phyloP scores from a whole-genome alignment of 2,797 vertebrate genomes.

The Myotis planiceps region DNA sequence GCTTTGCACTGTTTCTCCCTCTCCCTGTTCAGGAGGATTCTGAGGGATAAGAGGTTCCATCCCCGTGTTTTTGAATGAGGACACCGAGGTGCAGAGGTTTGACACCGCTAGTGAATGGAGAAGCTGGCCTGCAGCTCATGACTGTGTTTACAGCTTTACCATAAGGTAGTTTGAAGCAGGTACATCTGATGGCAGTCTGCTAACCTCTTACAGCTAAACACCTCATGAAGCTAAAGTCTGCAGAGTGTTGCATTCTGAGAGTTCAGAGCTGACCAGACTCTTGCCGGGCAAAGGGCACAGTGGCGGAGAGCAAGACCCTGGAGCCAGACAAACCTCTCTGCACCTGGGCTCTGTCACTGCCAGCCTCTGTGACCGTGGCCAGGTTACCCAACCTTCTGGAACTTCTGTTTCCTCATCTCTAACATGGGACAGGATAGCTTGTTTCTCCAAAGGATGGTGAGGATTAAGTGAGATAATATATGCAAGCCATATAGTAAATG shows the following conservation, averaged over 20 bases:
- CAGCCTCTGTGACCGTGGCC: background rate
- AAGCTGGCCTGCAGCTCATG: background rate
- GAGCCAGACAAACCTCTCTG: background rate
- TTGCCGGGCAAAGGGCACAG: background rate
- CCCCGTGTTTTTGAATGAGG: background rate
- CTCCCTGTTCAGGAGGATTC: conserved; percentile 3
- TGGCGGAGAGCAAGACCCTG: background rate
- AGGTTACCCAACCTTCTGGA: background rate
- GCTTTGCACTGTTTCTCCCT: background rate
- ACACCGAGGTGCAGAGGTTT: background rate
- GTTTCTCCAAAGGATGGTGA: background rate
- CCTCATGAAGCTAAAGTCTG: background rate
- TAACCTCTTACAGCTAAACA: background rate
- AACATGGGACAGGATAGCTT: background rate
- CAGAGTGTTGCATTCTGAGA: background rate
- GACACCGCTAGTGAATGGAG: background rate
- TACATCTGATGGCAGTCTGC: background rate
- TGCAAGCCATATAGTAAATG: background rate
- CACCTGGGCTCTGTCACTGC: background rate
- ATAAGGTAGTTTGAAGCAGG: background rate
- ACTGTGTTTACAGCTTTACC: background rate
- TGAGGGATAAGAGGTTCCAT: background rate
- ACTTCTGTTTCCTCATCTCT: conserved; percentile 15
- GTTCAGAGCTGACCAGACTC: conserved; percentile 5
- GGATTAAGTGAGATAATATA: background rate